Percentiles rank a stretch among this genome's conserved stretches.
Conservation (phyloP, 2,113 vertebrate species). For the Hystrix cristata region DNA sequence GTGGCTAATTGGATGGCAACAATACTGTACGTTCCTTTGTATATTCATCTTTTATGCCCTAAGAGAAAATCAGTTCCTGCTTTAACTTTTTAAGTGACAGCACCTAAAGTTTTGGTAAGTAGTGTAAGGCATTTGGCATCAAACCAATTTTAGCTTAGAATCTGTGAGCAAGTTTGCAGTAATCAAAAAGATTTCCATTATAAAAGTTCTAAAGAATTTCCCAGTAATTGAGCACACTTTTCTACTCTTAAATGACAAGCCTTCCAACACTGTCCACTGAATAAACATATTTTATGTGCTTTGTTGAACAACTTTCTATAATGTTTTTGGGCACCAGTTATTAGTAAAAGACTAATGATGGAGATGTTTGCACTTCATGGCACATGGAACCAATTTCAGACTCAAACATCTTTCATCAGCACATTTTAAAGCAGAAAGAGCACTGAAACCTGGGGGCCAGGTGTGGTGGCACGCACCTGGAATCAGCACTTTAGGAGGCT, state of each 20-base stretch:
- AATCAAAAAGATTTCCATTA: neutral
- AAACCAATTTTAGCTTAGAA: slow-evolving; percentile 6
- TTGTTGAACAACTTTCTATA: neutral
- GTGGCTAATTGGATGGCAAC: neutral
- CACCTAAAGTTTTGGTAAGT: neutral
- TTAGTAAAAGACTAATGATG: neutral
- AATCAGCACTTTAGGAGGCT: neutral
- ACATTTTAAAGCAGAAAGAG: neutral
- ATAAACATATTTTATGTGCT: neutral
- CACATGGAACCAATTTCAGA: neutral
- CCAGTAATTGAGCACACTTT: neutral
- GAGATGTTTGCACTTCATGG: neutral
- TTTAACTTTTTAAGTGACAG: neutral
- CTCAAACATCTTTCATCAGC: neutral
- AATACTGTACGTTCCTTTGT: neutral
- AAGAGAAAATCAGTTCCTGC: neutral
- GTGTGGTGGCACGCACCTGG: neutral
- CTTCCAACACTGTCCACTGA: neutral
- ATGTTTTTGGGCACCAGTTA: neutral
- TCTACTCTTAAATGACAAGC: neutral
- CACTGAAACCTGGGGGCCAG: neutral
- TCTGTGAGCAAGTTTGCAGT: neutral
- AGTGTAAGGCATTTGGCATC: neutral
- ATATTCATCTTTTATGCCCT: neutral
- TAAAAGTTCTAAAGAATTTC: neutral